Evolutionary conservation across 2,888 invertebrate species (phyloP).

Genomic region (Arenicola marina): DNA sequence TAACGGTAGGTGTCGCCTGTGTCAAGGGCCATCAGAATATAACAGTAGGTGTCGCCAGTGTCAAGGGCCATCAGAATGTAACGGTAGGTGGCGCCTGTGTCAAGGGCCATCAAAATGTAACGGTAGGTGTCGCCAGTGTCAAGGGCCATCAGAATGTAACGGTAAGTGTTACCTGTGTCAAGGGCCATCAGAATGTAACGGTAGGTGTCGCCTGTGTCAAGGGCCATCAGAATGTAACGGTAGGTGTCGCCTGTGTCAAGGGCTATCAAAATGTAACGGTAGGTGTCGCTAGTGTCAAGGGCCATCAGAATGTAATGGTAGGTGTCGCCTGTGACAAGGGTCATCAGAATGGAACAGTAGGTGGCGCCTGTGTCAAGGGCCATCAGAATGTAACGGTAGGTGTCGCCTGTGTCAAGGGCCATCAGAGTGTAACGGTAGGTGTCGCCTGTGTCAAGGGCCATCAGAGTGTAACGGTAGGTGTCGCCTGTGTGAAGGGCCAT

Average conservation of each 20-base stretch:
- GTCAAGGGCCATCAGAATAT: conserved; percentile 30
- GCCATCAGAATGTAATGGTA: too few species aligned
- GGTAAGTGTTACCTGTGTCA: too few species aligned
- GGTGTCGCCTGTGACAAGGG: too few species aligned
- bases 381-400: too few species aligned
- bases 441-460: neutral
- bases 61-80: too few species aligned
- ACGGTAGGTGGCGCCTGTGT: too few species aligned
- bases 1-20: too few species aligned
- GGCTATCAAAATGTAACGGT: conserved; percentile 34
- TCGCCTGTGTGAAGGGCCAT: conserved; percentile 64
- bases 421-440: conserved; percentile 31
- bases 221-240: too few species aligned
- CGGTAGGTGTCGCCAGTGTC: conserved; percentile 12
- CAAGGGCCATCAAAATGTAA: conserved; percentile 30
- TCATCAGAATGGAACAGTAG: neutral
- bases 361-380: too few species aligned
- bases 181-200: conserved; percentile 34
- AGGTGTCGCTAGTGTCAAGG: neutral
- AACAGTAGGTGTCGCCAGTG: conserved; percentile 14
- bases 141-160: too few species aligned
- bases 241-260: conserved; percentile 66
- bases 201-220: neutral
- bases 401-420: conserved; percentile 64
- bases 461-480: too few species aligned